Evolutionary conservation across 2,888 invertebrate species (phyloP).

Genomic region (Galerucella nymphaeae): DNA sequence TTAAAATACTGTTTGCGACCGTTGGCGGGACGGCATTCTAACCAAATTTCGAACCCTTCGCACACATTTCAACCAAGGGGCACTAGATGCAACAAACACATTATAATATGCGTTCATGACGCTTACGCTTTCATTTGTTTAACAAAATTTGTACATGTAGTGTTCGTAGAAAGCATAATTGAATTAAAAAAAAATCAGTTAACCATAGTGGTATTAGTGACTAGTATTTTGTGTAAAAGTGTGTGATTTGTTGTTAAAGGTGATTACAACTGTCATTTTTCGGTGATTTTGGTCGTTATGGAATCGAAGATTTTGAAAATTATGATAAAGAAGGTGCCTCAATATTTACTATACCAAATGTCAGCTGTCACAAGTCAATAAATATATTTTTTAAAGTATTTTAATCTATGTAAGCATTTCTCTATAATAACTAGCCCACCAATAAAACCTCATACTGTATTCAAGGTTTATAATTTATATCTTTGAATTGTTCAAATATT

Average conservation of each 20-base stretch:
- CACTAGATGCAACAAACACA: slow-evolving; percentile 39
- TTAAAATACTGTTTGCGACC: slow-evolving; percentile 24
- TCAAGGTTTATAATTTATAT: neutral
- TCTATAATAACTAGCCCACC: too few relatives aligned
- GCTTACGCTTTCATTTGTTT: slow-evolving; percentile 15
- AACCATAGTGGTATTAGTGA: neutral
- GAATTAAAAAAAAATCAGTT: neutral
- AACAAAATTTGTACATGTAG: neutral
- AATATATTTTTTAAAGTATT: neutral
- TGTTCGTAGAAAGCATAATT: neutral
- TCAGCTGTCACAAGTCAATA: slow-evolving; percentile 11
- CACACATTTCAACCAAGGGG: slow-evolving; percentile 16
- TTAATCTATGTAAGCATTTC: too few relatives aligned
- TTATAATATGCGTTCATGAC: slow-evolving; percentile 32
- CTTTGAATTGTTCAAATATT: neutral
- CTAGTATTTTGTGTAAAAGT: neutral
- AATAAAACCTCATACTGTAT: too few relatives aligned
- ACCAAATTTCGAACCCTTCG: slow-evolving; percentile 37
- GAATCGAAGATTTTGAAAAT: slow-evolving; percentile 44
- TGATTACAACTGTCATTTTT: neutral
- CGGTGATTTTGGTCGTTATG: slow-evolving; percentile 10
- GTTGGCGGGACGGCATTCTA: slow-evolving; percentile 30
- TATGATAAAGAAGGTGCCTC: slow-evolving; percentile 48
- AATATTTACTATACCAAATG: neutral
- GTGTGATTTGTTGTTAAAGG: neutral